Evolutionary conservation across 2,888 invertebrate genomes (phyloP).

Genomic region (Buathra laborator): DNA sequence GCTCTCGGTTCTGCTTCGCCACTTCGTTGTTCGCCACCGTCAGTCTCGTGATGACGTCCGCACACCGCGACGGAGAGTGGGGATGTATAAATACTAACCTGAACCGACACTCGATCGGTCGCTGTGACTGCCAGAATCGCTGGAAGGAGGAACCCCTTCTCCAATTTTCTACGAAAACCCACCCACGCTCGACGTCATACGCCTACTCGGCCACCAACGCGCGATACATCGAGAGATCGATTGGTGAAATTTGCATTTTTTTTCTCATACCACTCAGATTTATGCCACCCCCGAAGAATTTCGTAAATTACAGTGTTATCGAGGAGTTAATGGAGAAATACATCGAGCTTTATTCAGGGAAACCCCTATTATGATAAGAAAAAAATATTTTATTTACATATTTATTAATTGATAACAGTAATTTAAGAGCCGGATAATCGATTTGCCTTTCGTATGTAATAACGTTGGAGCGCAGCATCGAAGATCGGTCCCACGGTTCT

Average conservation of each 20-base stretch:
- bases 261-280: background rate
- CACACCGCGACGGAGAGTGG: slow-evolving; percentile 3
- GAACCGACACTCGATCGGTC: background rate
- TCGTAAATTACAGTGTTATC: background rate
- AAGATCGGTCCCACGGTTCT: slow-evolving; percentile 92
- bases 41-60: slow-evolving; percentile 56
- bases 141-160: background rate
- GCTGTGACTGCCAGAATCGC: background rate
- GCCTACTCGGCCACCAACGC: slow-evolving; percentile 25
- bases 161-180: slow-evolving; percentile 18
- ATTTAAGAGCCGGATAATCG: slow-evolving; percentile 80
- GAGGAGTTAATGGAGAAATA: background rate
- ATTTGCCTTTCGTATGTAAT: slow-evolving; percentile 90
- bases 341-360: background rate
- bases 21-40: slow-evolving; percentile 9
- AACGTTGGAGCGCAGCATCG: slow-evolving; percentile 91
- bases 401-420: background rate
- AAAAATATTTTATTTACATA: slow-evolving; percentile 17
- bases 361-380: background rate
- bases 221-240: slow-evolving; percentile 40
- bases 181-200: slow-evolving; percentile 35
- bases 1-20: background rate
- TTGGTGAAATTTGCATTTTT: slow-evolving; percentile 25
- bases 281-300: background rate
- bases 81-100: slow-evolving; percentile 27